Conservation (phyloP, 2,113 vertebrate species). For the Microcebus ravelobensis region DNA sequence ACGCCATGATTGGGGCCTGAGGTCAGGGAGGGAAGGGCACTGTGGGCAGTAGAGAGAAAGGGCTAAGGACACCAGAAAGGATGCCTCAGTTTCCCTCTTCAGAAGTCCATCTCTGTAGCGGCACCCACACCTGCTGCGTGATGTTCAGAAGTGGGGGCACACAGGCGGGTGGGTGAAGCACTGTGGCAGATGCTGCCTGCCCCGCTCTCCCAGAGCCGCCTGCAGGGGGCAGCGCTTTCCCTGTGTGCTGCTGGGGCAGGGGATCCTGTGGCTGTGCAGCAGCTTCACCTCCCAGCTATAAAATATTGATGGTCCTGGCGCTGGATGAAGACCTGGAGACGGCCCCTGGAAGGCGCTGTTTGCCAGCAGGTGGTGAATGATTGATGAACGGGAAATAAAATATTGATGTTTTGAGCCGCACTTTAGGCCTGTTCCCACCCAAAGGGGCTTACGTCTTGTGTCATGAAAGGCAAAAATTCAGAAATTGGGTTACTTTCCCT, state of each 20-base stretch:
- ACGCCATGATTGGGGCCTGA: background rate
- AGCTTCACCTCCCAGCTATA: slow-evolving; percentile 66
- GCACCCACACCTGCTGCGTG: background rate
- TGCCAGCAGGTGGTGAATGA: slow-evolving; percentile 79
- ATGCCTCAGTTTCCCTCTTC: background rate
- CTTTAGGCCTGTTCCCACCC: slow-evolving; percentile 68
- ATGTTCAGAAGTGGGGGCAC: background rate
- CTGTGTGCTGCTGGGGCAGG: slow-evolving; percentile 48
- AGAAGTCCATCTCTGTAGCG: background rate
- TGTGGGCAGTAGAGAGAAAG: background rate
- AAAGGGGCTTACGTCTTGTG: slow-evolving; percentile 45
- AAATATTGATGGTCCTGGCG: slow-evolving; percentile 78
- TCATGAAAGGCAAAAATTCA: slow-evolving; percentile 69
- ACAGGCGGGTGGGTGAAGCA: background rate
- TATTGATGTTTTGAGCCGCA: slow-evolving; percentile 80
- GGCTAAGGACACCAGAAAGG: no score
- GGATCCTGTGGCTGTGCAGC: slow-evolving; percentile 30
- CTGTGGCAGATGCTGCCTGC: background rate
- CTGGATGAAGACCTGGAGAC: slow-evolving; percentile 63
- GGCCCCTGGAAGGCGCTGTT: slow-evolving; percentile 68
- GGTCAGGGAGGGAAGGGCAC: background rate
- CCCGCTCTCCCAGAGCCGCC: background rate
- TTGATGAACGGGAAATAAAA: slow-evolving; percentile 80
- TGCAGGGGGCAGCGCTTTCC: slow-evolving; percentile 54
- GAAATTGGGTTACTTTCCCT: slow-evolving; percentile 54